These are phyloP conservation scores for Prionailurus viverrinus DNA, from an alignment of 2,113 vertebrate genomes.

Conservation along the genomic window DNA sequence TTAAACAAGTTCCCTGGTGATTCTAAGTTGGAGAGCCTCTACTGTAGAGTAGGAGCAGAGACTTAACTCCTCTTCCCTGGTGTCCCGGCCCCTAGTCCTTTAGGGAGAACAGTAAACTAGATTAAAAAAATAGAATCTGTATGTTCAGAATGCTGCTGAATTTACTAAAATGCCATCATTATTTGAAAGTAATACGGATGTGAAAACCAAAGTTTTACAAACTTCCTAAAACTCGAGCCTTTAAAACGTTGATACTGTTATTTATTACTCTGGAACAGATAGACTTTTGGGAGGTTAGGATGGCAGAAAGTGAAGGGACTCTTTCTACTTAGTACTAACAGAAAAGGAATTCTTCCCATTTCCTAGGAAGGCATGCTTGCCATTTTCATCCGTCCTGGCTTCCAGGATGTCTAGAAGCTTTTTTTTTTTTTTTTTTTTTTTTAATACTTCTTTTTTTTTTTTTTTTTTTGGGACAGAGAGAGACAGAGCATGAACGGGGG, in stretches of 20 bases:
- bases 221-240: neutral
- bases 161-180: neutral
- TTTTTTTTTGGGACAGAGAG: too few relatives aligned
- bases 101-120: neutral
- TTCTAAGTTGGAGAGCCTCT: neutral
- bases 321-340: neutral
- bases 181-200: slow-evolving; percentile 10
- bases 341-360: neutral
- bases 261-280: neutral
- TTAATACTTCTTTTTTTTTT: too few relatives aligned
- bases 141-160: neutral
- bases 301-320: neutral
- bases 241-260: slow-evolving; percentile 8
- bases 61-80: neutral
- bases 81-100: neutral
- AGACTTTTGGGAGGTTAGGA: neutral
- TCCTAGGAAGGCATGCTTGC: neutral
- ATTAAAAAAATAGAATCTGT: neutral
- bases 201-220: neutral
- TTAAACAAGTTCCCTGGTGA: neutral
- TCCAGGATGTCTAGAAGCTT: neutral
- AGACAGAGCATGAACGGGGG: too few relatives aligned
- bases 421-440: too few relatives aligned
- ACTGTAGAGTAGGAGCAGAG: neutral
- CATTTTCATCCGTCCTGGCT: neutral